Percentiles rank a stretch among this genome's conserved stretches.
Conservation (phyloP, 53 echinoderm and acorn worm species). For the Stichopus horrens region DNA sequence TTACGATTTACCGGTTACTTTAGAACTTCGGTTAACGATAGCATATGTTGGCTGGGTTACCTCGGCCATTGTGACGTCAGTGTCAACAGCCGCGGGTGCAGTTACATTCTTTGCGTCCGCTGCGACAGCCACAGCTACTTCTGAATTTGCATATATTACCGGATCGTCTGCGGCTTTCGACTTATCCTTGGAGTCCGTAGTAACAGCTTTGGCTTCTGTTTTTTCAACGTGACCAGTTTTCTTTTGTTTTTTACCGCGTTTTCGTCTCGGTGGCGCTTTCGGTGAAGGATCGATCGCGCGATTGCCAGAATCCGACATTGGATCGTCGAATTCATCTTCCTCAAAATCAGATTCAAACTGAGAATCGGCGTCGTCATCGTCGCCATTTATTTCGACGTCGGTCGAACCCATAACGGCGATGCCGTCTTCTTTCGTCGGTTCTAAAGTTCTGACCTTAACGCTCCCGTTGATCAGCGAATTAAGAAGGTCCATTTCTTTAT, state of each 20-base stretch:
- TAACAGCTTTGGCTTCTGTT: not conserved
- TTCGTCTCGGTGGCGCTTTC: constrained; percentile 36
- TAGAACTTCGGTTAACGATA: constrained; percentile 20
- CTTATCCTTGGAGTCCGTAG: not conserved
- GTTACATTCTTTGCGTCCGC: not conserved
- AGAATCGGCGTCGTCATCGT: constrained; percentile 37
- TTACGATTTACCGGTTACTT: not conserved
- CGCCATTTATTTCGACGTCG: not conserved
- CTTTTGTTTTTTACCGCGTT: not conserved
- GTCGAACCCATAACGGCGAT: not conserved
- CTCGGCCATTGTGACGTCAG: not conserved
- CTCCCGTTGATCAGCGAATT: constrained; percentile 29
- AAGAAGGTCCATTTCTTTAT: constrained; percentile 32
- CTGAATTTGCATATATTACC: not conserved
- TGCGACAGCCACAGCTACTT: not conserved
- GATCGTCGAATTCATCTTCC: constrained; percentile 41
- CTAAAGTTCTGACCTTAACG: constrained; percentile 7
- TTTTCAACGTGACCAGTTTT: not conserved
- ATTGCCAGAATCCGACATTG: constrained; percentile 39
- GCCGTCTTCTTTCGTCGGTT: not conserved
- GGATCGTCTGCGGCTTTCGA: not conserved
- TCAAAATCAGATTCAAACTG: constrained; percentile 47
- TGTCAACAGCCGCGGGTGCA: not conserved
- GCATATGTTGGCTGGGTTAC: constrained; percentile 9
- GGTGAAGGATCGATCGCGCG: constrained; percentile 19